Evolutionary conservation across 2,113 vertebrate genomes (phyloP), one percentile per base, ranked within the genome.

Genomic region (Clarias gariepinus): DNA sequence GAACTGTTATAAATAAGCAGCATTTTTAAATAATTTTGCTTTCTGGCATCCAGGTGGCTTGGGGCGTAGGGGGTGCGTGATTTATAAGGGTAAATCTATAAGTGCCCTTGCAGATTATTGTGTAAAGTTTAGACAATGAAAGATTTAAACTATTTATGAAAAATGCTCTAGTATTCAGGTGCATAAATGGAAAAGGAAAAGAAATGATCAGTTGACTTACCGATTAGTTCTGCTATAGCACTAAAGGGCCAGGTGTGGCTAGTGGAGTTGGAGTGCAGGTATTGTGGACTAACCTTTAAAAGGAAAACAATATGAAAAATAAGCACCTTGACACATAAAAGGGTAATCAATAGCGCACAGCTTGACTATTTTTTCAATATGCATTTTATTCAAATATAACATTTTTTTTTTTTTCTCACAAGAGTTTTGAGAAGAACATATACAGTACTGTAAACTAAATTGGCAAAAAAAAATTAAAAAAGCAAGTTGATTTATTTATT

Each of bases 191-290:
- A 12, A 12, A 41, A 41, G 2, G 41, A 47, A 5, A 47, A 33
- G 25, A 36, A 25, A 18, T 41, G 60, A n/a, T 12, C 47, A 88
- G 7, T 78, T 89, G 69, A 97, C 97, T 91, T 95, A 99, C 98
- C 98, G 91, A 99, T 97, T 83, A 99, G 96, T 87, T 98, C 98
- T 84, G 98, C 98, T 68, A 99, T 95, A 64, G 98, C 98, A 84
- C 98, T 96, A 94, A 99, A 99, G 61, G 98, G 97, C 97, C 97
- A 97, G 47, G 97, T 99, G 92, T 99, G 98, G 92, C 98, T 99
- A 89, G 98, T 99, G 66, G 97, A 99, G 93, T 99, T 99, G 91
- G 96, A 93, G 83, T 99, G 97, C 91, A 99, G 94, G 92, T 94
- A 99, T 91, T 96, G 97, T 25, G 97, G 97, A 88, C 91, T 95